phyloP scores from a whole-genome alignment of 1,140 invertebrate genomes.

The Zaprionus taronus region DNA sequence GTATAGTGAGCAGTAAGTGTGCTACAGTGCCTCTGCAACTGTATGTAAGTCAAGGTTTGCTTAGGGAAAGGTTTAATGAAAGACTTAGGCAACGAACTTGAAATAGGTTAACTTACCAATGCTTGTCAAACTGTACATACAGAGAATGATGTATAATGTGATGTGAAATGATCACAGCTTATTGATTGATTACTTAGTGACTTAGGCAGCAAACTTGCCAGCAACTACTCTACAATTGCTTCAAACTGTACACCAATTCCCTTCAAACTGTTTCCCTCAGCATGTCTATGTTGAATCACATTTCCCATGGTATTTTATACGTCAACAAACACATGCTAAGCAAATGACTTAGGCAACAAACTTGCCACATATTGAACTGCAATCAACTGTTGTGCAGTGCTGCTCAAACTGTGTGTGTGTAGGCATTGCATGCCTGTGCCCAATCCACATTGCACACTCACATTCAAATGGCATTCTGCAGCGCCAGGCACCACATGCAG shows the following conservation, averaged over 20 bases:
- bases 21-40: background rate
- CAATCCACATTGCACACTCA: slow-evolving; percentile 6
- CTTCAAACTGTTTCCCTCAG: background rate
- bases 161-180: too few species aligned
- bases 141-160: background rate
- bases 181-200: background rate
- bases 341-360: slow-evolving; percentile 74
- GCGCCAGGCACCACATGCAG: background rate
- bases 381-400: background rate
- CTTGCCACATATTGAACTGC: slow-evolving; percentile 41
- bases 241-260: background rate
- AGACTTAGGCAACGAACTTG: slow-evolving; percentile 65
- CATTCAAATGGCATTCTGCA: slow-evolving; percentile 2
- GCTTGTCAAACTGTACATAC: background rate
- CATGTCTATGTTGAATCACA: background rate
- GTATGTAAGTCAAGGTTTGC: background rate
- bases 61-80: slow-evolving; percentile 7
- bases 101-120: background rate
- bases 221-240: background rate
- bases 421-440: slow-evolving; percentile 8
- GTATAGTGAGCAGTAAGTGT: background rate
- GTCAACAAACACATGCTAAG: background rate
- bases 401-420: background rate
- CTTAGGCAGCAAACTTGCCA: background rate
- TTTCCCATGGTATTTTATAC: background rate